These are phyloP conservation scores for Ectobius pallidus DNA, from an alignment of 2,888 invertebrate genomes.

Conservation along the genomic window DNA sequence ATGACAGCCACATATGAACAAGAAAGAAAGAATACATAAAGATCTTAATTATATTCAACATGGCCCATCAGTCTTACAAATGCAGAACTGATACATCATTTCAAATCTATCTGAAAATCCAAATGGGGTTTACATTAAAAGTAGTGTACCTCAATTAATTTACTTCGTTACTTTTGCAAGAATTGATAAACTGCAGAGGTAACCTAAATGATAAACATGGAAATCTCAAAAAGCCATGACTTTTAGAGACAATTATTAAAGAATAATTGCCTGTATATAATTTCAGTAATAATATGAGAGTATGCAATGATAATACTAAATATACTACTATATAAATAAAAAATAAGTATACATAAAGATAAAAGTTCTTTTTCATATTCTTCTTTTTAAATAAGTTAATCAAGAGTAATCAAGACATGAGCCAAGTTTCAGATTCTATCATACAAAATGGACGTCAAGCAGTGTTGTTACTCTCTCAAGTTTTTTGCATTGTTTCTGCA, in stretches of 20 bases:
- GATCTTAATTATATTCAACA: slow-evolving; percentile 5
- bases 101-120: background rate
- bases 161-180: background rate
- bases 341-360: background rate
- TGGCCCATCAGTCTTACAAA: slow-evolving; percentile 38
- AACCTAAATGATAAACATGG: background rate
- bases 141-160: background rate
- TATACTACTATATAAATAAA: background rate
- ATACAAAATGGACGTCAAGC: slow-evolving; percentile 37
- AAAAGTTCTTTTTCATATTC: no score
- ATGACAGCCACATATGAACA: background rate
- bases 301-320: no score
- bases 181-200: background rate
- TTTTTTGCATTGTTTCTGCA: slow-evolving; percentile 30
- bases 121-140: background rate
- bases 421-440: slow-evolving; percentile 15
- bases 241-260: background rate
- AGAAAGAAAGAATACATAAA: background rate
- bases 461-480: slow-evolving; percentile 23
- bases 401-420: background rate
- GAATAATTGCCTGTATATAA: background rate
- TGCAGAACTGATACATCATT: background rate
- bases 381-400: slow-evolving; percentile 1
- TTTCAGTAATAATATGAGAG: background rate
- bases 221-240: background rate